Evolutionary conservation across 2,888 invertebrate species (phyloP).

Genomic region (Acholoe squamosa): DNA sequence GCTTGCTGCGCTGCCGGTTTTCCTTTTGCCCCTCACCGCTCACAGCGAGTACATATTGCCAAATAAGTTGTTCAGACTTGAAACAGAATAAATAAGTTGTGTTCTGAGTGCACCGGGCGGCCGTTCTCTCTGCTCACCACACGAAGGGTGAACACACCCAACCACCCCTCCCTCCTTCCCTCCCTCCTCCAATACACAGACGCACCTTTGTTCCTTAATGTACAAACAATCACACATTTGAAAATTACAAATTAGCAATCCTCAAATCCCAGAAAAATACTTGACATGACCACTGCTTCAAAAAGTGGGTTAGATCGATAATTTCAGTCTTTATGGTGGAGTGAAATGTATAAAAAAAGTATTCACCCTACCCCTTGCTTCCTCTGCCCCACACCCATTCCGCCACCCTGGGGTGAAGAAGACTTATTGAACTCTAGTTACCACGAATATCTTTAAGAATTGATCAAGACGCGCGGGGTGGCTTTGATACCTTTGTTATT

Average conservation of each 20-base stretch:
- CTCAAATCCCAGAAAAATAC: too few relatives aligned
- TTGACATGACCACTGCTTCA: too few relatives aligned
- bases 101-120: constrained; percentile 20
- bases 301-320: too few relatives aligned
- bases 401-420: background rate
- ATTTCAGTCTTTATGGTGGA: too few relatives aligned
- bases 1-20: background rate
- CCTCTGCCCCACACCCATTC: background rate
- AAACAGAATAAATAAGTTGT: constrained; percentile 53
- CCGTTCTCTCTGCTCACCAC: constrained; percentile 4
- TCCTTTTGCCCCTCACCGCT: background rate
- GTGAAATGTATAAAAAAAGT: too few relatives aligned
- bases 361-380: background rate
- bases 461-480: constrained; percentile 44
- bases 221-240: background rate
- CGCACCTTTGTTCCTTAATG: background rate
- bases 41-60: constrained; percentile 49
- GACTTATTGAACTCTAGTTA: constrained; percentile 59
- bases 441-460: constrained; percentile 48
- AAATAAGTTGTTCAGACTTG: constrained; percentile 56
- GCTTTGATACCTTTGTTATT: constrained; percentile 59
- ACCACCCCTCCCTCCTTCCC: background rate
- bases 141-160: constrained; percentile 50
- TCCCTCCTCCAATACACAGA: background rate
- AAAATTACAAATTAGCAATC: too few relatives aligned